Evolutionary conservation across 2,797 vertebrate species (phyloP), one percentile per base, ranked within the genome.

Genomic region (Scyliorhinus canicula): DNA sequence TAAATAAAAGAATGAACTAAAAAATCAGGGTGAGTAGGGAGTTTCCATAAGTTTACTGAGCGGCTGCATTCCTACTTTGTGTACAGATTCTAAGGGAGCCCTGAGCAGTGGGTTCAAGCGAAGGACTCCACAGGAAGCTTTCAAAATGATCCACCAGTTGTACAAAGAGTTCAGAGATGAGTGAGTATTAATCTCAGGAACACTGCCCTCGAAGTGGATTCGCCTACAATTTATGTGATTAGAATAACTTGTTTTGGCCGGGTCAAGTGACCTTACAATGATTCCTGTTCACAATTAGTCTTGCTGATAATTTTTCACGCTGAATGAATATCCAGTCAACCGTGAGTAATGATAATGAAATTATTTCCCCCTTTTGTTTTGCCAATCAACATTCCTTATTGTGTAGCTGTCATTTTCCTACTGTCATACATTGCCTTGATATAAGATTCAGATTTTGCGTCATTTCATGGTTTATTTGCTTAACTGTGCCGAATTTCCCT

Each of bases 161-260:
- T 98, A 98, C 96, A 97, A 97, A 95, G 97, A 96, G 95, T 98
- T 98, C 0, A 97, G 98, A 86, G 96, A 97, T 21, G 96, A 97
- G 98, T 99, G 96, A 98, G 98, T 96, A 77, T 0, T 94, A 3
- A 74, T 31, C 67, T 21, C 31, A 40, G 14, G 52, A 35, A 94
- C 24, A 67, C 26, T 52, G 7, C 9, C 7, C 28, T 71, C 8
- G 47, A 16, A 52, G 1, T 31, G 65, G 40, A 28, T 40, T 71
- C n/a, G 40, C 60, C 21, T 26, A 91, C 16, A 65, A 91, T 91
- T 16, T 57, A n/a, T 55, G 16, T 35, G 55, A 35, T 57, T 57
- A 0, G 14, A 60, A 57, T 88, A 88, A 57, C 12, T 16, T 88
- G 85, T 35, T 52, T 86, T 79, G n/a, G n/a, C n/a, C 0, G 16